phyloP scores from a whole-genome alignment of 1,140 invertebrate species.

The Nylanderia fulva region DNA sequence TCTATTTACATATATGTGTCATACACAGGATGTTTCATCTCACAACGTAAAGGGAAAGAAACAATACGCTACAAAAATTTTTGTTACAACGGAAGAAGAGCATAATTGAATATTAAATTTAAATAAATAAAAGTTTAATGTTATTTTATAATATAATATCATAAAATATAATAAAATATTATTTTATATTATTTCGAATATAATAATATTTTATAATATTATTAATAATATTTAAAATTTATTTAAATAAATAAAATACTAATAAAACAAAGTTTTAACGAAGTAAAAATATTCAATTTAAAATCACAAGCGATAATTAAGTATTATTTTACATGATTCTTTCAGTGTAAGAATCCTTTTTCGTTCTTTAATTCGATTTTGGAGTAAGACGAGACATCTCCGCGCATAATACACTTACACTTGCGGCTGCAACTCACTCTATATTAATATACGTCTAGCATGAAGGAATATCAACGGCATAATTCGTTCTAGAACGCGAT shows the following conservation, averaged over 20 bases:
- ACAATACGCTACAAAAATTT: neutral
- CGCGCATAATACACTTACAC: neutral
- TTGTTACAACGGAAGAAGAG: neutral
- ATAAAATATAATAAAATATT: too few species aligned
- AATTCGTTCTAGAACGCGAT: constrained; percentile 14
- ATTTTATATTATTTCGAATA: too few species aligned
- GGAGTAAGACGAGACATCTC: neutral
- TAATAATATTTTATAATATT: too few species aligned
- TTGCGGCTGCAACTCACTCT: neutral
- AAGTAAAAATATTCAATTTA: too few species aligned
- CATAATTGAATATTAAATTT: too few species aligned
- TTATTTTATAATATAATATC: too few species aligned
- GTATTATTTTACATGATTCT: too few species aligned
- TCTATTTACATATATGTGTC: neutral
- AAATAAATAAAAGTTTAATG: too few species aligned
- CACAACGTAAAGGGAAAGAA: neutral
- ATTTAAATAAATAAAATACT: too few species aligned
- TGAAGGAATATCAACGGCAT: neutral
- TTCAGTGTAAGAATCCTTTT: neutral
- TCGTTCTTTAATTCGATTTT: neutral
- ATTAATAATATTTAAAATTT: too few species aligned
- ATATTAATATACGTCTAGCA: neutral
- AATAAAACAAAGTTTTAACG: too few species aligned
- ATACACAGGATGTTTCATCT: neutral
- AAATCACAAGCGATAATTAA: too few species aligned